phyloP scores from a whole-genome alignment of 2,113 vertebrate genomes.

The Heterotilapia buettikoferi region DNA sequence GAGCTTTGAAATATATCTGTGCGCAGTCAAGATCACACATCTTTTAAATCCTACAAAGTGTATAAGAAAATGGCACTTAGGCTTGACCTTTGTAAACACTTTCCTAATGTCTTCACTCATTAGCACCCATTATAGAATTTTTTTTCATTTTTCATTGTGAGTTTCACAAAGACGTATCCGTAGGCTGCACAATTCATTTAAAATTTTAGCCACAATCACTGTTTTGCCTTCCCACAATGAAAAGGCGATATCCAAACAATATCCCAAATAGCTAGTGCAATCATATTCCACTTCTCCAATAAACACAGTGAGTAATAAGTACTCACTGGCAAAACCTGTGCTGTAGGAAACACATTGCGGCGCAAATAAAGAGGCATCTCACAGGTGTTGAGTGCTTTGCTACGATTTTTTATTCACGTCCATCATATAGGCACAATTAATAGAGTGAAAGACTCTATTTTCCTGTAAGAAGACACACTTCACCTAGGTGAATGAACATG shows the following conservation, averaged over 20 bases:
- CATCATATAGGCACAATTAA: not conserved
- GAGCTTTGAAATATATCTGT: not conserved
- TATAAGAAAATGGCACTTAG: not conserved
- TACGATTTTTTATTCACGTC: not conserved
- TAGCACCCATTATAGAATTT: not conserved
- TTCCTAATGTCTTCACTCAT: not conserved
- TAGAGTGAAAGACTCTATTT: not conserved
- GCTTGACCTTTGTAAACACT: not conserved
- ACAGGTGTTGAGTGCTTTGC: not conserved
- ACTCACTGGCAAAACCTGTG: not conserved
- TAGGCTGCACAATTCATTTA: not conserved
- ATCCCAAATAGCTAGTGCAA: not conserved
- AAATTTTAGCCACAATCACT: not conserved
- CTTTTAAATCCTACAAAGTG: not conserved
- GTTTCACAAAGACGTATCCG: not conserved
- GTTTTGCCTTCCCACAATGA: not conserved
- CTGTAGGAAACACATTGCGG: not conserved
- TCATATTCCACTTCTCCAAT: not conserved
- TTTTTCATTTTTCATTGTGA: not conserved
- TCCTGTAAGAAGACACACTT: not conserved
- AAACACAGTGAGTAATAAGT: not conserved
- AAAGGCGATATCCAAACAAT: not conserved
- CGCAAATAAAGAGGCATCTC: not conserved
- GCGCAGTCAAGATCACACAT: not conserved
- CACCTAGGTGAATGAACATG: accelerated